Evolutionary conservation across 37 sponge, comb jelly and placozoan species (phyloP).

Genomic region (Crambe crambe): DNA sequence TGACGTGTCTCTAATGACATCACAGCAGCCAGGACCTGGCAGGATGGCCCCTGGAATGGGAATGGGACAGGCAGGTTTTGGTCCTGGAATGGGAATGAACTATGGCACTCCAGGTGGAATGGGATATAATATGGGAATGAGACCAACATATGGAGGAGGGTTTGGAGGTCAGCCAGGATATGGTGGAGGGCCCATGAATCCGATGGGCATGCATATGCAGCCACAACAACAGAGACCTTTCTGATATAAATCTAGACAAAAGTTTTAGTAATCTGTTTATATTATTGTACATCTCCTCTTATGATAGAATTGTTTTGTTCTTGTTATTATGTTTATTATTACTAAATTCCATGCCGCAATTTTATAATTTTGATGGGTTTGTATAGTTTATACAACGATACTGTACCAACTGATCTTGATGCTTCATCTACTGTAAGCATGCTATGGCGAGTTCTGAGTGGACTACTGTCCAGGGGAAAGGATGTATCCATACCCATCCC

Average conservation of each 20-base stretch:
- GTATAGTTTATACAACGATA: background rate
- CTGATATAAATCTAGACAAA: background rate
- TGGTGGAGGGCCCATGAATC: background rate
- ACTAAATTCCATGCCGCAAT: background rate
- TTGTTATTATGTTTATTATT: constrained; percentile 9
- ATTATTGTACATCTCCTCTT: background rate
- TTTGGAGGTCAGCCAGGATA: constrained; percentile 4
- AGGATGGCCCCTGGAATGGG: constrained; percentile 48
- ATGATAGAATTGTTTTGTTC: background rate
- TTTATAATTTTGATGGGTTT: background rate
- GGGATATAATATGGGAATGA: constrained; percentile 19
- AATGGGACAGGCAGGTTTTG: constrained; percentile 15
- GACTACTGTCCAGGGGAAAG: background rate
- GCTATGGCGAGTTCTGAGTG: background rate
- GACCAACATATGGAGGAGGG: background rate
- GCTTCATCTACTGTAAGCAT: too few relatives aligned
- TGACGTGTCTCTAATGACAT: constrained; percentile 2
- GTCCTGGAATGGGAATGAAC: constrained; percentile 64
- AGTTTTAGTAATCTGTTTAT: background rate
- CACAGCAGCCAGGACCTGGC: background rate
- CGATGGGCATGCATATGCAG: constrained; percentile 22
- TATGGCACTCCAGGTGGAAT: constrained; percentile 21
- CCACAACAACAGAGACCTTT: constrained; percentile 40
- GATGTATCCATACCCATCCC: constrained; percentile 30
- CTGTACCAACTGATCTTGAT: too few relatives aligned